phyloP scores from a whole-genome alignment of 2,113 vertebrate species.

The Ophthalmotilapia sp. region DNA sequence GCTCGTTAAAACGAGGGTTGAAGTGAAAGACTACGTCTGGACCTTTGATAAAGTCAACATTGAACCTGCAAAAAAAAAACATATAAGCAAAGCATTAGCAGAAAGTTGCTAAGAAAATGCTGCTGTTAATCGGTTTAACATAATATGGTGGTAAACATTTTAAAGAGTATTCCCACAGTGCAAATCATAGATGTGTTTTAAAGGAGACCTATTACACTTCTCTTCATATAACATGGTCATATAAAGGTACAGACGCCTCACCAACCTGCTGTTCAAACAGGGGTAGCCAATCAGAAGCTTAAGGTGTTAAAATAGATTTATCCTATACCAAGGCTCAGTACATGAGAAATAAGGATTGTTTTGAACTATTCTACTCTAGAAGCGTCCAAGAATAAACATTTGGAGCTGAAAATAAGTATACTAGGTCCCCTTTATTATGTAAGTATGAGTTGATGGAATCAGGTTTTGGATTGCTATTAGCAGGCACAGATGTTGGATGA shows the following conservation, averaged over 20 bases:
- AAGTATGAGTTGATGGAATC: neutral
- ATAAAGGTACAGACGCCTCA: neutral
- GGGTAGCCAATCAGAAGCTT: neutral
- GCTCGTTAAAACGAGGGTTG: conserved; percentile 72
- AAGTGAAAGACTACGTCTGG: conserved; percentile 72
- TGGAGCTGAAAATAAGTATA: neutral
- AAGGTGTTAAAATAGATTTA: neutral
- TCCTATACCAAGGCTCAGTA: neutral
- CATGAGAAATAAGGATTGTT: neutral
- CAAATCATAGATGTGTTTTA: neutral
- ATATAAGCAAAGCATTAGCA: neutral
- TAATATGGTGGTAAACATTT: neutral
- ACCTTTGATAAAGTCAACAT: conserved; percentile 72
- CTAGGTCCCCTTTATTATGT: neutral
- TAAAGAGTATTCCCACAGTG: neutral
- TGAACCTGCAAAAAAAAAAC: conserved; percentile 55
- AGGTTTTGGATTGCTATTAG: neutral
- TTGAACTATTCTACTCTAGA: neutral
- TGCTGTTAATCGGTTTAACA: neutral
- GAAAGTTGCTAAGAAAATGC: neutral
- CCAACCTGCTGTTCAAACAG: neutral
- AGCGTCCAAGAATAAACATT: neutral
- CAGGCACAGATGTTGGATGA: neutral
- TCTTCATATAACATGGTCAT: neutral
- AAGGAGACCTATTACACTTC: neutral